Percentiles rank a stretch among this genome's conserved stretches.
These are phyloP conservation scores for Amphipyra tragopoginis DNA, from an alignment of 2,888 invertebrate species.

Conservation along the genomic window DNA sequence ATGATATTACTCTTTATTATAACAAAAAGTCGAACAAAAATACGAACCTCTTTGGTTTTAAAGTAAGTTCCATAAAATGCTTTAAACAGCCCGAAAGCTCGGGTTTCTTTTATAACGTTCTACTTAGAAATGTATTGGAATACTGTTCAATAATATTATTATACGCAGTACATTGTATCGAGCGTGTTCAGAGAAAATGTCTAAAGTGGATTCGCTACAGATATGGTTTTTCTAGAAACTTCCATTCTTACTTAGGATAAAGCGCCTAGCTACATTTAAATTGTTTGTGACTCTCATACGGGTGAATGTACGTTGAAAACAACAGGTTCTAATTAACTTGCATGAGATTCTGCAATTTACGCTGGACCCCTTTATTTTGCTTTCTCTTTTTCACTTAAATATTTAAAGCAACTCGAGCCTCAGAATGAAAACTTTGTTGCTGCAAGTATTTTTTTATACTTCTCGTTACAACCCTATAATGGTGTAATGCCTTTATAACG, in stretches of 20 bases:
- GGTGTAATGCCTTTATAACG: too few relatives aligned
- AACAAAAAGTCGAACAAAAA: too few relatives aligned
- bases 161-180: conserved; percentile 20
- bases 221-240: conserved; percentile 30
- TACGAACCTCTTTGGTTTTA: too few relatives aligned
- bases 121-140: too few relatives aligned
- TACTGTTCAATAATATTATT: too few relatives aligned
- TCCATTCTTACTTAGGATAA: conserved; percentile 8
- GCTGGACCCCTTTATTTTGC: conserved; percentile 34
- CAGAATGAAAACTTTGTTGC: conserved; percentile 21
- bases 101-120: neutral
- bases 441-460: too few relatives aligned
- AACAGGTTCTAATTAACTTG: conserved; percentile 49
- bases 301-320: conserved; percentile 1
- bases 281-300: conserved; percentile 2
- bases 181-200: conserved; percentile 36
- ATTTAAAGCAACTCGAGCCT: conserved; percentile 39
- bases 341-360: conserved; percentile 47
- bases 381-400: conserved; percentile 44
- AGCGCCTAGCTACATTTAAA: conserved; percentile 20
- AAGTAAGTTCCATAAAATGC: too few relatives aligned
- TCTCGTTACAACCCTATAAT: too few relatives aligned
- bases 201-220: conserved; percentile 31
- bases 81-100: neutral
- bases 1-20: too few relatives aligned